Evolutionary conservation across 2,797 vertebrate species (phyloP).

Genomic region (Mycteria americana): DNA sequence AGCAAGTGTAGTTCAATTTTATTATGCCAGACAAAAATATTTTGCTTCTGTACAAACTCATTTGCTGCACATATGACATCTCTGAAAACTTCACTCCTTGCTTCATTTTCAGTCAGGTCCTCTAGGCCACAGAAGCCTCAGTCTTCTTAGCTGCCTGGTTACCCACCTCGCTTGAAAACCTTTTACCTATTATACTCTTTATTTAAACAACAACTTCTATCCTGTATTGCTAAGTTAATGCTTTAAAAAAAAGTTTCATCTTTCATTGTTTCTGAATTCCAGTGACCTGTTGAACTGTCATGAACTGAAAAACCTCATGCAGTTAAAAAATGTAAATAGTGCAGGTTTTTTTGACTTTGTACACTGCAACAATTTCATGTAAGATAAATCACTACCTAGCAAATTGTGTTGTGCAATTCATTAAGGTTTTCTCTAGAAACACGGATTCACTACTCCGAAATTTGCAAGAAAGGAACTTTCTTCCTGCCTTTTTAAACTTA

Average conservation of each 20-base stretch:
- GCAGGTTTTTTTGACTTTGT: neutral
- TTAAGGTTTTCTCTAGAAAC: neutral
- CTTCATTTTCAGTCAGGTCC: neutral
- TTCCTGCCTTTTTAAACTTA: neutral
- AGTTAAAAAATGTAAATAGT: neutral
- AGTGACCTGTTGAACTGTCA: neutral
- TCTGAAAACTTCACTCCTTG: neutral
- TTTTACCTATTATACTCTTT: neutral
- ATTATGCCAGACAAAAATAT: neutral
- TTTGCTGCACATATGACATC: neutral
- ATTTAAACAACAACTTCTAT: neutral
- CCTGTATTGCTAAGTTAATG: neutral
- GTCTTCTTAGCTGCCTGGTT: neutral
- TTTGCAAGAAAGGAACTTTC: neutral
- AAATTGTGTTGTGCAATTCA: neutral
- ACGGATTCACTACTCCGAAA: neutral
- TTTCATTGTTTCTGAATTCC: neutral
- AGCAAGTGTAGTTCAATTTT: neutral
- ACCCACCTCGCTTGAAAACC: neutral
- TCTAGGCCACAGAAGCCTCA: neutral
- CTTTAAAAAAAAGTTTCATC: neutral
- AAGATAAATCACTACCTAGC: neutral
- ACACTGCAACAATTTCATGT: neutral
- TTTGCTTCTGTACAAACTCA: neutral
- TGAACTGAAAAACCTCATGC: neutral